Base-by-base conservation (phyloP, 2,888 invertebrate species). In the Pasiphila rectangulata region DNA sequence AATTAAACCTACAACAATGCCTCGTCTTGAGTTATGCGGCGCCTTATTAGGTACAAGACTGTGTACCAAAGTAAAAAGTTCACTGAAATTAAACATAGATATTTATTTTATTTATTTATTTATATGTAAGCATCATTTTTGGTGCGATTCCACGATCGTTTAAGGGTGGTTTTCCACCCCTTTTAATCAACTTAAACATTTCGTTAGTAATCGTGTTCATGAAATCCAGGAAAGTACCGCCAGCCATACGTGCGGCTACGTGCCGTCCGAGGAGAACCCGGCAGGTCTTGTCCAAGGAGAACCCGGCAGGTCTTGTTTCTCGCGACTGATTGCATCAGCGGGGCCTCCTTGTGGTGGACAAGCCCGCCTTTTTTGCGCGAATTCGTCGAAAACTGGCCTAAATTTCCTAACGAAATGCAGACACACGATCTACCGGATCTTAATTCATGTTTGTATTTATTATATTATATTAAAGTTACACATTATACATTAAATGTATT, bases 261-360 rank as follows among this genome's bases (percentile, higher is more conserved):
- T 64, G 6, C 59, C 59, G 4, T 56, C 60, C 0, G 17, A 35
- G 13, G 21, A 45, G 6, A 64, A 64, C 36, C 62, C 64, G 2
- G 61, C 62, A 2, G 67, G 64, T 46, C 45, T 64, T 2, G 4
- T 56, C 60, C 0, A 19, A 35, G 13, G 21, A 45, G 6, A 64
- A 64, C 36, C 62, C 64, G 2, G 61, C 62, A 2, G 67, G 64
- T 46, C 45, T 64, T 2, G 45, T 49, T 40, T 60, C 63, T 39
- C 59, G 63, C 23, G 25, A 58, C 60, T 46, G 51, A 56, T 23
- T 13, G n/a, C 5, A 53, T 61, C 39, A 44, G 44, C 29, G 15
- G 25, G 1, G 46, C 24, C 4, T 6, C 25, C 1, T 36, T 63
- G 9, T 65, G 63, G 63, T 65, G 63, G 63, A 64, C 56, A 58